These are phyloP conservation scores for Trissoscelio sp. DNA, from an alignment of 2,888 invertebrate genomes.

Conservation along the genomic window DNA sequence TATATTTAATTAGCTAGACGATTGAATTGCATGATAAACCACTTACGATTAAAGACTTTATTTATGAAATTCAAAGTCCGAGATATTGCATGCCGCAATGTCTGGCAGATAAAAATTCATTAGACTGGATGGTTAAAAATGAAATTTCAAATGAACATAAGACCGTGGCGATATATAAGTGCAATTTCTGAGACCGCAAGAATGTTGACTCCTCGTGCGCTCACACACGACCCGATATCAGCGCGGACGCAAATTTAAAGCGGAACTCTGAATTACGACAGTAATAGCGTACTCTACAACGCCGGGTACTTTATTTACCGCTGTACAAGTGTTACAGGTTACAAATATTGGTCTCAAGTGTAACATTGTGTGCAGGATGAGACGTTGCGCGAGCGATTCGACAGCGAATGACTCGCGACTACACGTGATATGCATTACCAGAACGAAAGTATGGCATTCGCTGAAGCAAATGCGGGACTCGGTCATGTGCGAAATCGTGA, in stretches of 20 bases:
- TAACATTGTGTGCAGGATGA: constrained; percentile 23
- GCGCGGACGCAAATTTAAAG: constrained; percentile 49
- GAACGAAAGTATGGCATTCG: constrained; percentile 58
- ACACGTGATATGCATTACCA: constrained; percentile 59
- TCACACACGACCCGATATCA: constrained; percentile 19
- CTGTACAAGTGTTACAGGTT: constrained; percentile 43
- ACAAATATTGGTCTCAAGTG: constrained; percentile 33
- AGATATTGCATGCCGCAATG: not conserved
- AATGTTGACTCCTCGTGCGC: constrained; percentile 46
- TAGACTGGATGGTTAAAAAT: constrained; percentile 10
- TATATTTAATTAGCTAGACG: constrained; percentile 1
- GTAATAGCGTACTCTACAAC: constrained; percentile 46
- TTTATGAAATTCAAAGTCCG: constrained; percentile 15
- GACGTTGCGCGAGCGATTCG: constrained; percentile 20
- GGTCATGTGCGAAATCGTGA: constrained; percentile 66
- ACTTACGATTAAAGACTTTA: not conserved
- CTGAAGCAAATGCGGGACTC: constrained; percentile 55
- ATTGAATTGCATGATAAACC: constrained; percentile 7
- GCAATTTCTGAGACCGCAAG: constrained; percentile 43
- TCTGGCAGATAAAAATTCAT: constrained; percentile 16
- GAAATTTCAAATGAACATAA: constrained; percentile 5
- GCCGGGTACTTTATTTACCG: constrained; percentile 47
- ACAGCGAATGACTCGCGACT: constrained; percentile 50
- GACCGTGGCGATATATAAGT: not conserved
- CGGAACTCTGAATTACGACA: constrained; percentile 44